Percentiles rank a stretch among this genome's conserved stretches.
Conservation (phyloP, 2,888 invertebrate genomes). For the Drosophila suboccidentalis region DNA sequence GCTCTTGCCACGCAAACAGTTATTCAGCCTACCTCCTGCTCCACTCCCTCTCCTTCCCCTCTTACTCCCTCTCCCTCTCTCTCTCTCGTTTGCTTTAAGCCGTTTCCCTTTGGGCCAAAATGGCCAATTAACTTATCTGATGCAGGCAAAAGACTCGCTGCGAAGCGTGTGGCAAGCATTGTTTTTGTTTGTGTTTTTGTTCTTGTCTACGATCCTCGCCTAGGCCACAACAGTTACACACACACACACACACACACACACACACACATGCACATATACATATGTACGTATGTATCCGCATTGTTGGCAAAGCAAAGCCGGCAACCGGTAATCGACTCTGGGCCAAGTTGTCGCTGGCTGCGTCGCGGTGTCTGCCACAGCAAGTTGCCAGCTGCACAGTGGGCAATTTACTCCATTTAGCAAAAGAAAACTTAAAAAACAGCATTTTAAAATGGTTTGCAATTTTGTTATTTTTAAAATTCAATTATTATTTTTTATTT, state of each 20-base stretch:
- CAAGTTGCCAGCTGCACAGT: conserved; percentile 1
- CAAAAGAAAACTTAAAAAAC: too few relatives aligned
- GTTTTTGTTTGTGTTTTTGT: conserved; percentile 11
- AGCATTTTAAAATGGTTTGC: too few relatives aligned
- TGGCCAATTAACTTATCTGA: conserved; percentile 77
- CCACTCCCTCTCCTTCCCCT: neutral
- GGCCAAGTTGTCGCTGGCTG: conserved; percentile 39
- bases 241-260: conserved; percentile 2
- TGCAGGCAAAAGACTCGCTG: conserved; percentile 36
- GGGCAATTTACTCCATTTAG: neutral
- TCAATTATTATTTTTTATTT: too few relatives aligned
- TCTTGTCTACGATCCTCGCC: conserved; percentile 60
- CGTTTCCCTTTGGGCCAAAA: conserved; percentile 72
- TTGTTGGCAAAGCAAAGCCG: conserved; percentile 52
- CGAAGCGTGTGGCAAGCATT: conserved; percentile 30
- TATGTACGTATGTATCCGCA: conserved; percentile 54
- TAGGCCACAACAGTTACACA: conserved; percentile 20
- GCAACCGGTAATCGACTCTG: conserved; percentile 45
- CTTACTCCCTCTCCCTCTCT: neutral
- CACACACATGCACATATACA: neutral
- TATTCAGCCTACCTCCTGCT: neutral
- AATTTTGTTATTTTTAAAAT: too few relatives aligned
- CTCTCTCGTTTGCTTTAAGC: conserved; percentile 16
- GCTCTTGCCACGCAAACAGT: conserved; percentile 14
- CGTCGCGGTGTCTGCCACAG: conserved; percentile 51